Evolutionary conservation across 2,113 vertebrate species (phyloP).

Genomic region (Fulica atra): DNA sequence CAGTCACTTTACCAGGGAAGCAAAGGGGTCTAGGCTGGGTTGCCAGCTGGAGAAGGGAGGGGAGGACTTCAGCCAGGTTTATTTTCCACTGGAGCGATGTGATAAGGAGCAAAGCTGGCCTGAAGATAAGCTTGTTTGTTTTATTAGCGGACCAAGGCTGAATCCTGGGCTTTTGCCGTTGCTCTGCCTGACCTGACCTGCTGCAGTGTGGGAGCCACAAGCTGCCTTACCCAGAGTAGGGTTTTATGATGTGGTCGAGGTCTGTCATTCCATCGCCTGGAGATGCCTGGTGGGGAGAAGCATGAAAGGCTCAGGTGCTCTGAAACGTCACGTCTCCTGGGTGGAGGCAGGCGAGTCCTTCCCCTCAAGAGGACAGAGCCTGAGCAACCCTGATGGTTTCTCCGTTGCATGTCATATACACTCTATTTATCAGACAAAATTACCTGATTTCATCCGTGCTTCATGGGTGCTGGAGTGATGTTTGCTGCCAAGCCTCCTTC

Average conservation of each 20-base stretch:
- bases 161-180: neutral
- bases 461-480: neutral
- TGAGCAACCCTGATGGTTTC: neutral
- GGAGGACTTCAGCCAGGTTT: accelerated
- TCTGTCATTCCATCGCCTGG: neutral
- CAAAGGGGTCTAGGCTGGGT: neutral
- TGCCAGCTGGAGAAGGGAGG: neutral
- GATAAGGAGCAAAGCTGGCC: accelerated
- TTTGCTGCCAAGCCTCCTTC: neutral
- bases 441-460: neutral
- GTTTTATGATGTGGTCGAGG: neutral
- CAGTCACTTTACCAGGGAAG: neutral
- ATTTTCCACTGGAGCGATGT: neutral
- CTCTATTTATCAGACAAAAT: neutral
- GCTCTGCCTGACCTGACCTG: neutral
- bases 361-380: neutral
- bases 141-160: neutral
- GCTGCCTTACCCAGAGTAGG: neutral
- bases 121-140: neutral
- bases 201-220: neutral
- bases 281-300: neutral
- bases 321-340: neutral
- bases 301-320: accelerated
- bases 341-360: neutral
- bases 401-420: accelerated